phyloP scores from a whole-genome alignment of 1,140 invertebrate genomes.

The Nebria ingens region DNA sequence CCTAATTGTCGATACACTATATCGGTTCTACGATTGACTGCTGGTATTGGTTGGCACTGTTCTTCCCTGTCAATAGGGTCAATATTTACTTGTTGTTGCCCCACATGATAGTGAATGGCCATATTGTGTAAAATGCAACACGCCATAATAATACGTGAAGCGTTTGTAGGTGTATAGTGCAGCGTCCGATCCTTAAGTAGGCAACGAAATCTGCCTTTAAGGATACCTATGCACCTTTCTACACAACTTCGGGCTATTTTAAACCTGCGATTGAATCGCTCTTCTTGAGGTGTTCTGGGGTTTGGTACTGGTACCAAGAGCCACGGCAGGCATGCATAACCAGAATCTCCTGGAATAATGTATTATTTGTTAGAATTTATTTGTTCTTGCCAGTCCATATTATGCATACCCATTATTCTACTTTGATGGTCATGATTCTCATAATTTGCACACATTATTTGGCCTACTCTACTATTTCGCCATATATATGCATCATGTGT shows the following conservation, averaged over 20 bases:
- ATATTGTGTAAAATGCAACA: conserved; percentile 22
- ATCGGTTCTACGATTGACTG: too few relatives aligned
- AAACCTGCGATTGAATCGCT: background rate
- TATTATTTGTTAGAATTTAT: conserved; percentile 14
- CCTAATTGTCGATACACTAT: too few relatives aligned
- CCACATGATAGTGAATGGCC: background rate
- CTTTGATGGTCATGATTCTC: conserved; percentile 15
- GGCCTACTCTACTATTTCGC: conserved; percentile 18
- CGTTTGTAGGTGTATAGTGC: conserved; percentile 21
- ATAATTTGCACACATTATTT: conserved; percentile 16
- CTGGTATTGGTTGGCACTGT: too few relatives aligned
- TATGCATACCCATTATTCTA: background rate
- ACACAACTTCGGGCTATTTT: background rate
- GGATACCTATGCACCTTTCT: conserved; percentile 14
- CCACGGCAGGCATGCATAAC: conserved; percentile 21
- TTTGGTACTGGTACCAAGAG: conserved; percentile 17
- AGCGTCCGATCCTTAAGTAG: conserved; percentile 20
- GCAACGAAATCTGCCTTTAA: conserved; percentile 24
- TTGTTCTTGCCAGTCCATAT: conserved; percentile 10
- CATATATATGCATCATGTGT: conserved; percentile 26
- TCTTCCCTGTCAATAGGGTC: too few relatives aligned
- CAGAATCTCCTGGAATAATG: conserved; percentile 21
- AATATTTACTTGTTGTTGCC: too few relatives aligned
- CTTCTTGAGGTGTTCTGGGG: background rate
- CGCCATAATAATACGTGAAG: conserved; percentile 21